phyloP scores from a whole-genome alignment of 2,797 vertebrate genomes.

The Trachurus trachurus region DNA sequence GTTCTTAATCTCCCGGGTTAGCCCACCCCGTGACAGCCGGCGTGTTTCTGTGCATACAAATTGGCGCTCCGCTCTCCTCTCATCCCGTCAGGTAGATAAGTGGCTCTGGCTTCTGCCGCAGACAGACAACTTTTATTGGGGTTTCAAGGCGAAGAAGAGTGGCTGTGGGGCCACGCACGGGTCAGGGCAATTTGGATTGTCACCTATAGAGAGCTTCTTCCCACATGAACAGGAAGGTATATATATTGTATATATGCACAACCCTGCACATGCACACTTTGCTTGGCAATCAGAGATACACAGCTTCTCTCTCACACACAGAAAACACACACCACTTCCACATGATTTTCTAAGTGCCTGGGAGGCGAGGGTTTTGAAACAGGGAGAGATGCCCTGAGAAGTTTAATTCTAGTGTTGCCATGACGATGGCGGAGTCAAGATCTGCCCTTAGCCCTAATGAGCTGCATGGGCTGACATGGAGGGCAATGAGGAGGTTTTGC shows the following conservation, averaged over 20 bases:
- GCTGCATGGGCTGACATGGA: constrained; percentile 60
- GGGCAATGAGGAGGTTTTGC: constrained; percentile 49
- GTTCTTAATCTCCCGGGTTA: constrained; percentile 79
- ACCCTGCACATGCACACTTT: neutral
- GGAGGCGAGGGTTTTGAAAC: constrained; percentile 34
- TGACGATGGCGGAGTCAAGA: constrained; percentile 65
- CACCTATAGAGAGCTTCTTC: constrained; percentile 36
- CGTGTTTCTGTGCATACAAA: constrained; percentile 74
- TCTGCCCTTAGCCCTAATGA: constrained; percentile 72
- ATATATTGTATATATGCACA: neutral
- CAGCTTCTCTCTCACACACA: neutral
- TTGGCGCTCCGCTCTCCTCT: constrained; percentile 49
- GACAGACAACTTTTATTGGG: constrained; percentile 62
- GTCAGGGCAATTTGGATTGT: constrained; percentile 50
- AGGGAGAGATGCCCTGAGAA: constrained; percentile 48
- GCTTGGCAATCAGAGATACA: neutral
- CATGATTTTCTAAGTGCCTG: constrained; percentile 32
- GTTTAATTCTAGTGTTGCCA: constrained; percentile 66
- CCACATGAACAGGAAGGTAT: neutral
- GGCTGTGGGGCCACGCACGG: constrained; percentile 34
- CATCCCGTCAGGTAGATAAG: constrained; percentile 63
- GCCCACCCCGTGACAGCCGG: constrained; percentile 70
- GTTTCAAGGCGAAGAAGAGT: constrained; percentile 55
- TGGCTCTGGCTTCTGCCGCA: constrained; percentile 48
- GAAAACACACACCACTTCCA: constrained; percentile 23